Base-by-base conservation (phyloP, 2,113 vertebrate genomes). In the Arothron firmamentum region DNA sequence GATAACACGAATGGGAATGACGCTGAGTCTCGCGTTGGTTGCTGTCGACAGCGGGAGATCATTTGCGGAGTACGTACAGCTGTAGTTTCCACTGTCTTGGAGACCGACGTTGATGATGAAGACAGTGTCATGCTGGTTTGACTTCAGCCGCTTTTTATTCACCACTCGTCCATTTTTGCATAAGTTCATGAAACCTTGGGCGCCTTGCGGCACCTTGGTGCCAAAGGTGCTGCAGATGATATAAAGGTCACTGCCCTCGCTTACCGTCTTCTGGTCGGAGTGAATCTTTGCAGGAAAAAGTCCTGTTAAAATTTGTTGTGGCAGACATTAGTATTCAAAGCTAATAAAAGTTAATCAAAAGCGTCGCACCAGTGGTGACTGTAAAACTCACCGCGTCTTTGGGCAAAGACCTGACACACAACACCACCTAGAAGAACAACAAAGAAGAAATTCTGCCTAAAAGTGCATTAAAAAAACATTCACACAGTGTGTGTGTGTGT, bases 151-250 rank as follows among this genome's bases (percentile, higher is more conserved):
- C 5, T 21, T 4, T 50, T 2, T 5, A 0, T 8, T 0, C 0
- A 72, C 52, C 38, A 10, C 41, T 2, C 2, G 0, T 0, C 5
- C 60, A 8, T 78, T 19, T 3, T 66, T 70, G 11, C 63, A 80
- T 15, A 83, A 47, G 68, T 81, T 75, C n/a, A 88, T 0, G 67
- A 1, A 42, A 25, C 70, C 34, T 38, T 38, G 64, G 1, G 0
- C 0, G 5, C 1, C 4, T 16, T 16, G 13, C 8, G 0, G 0
- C 63, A 65, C 52, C 62, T 65, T 72, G 0, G 45, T 13, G 7
- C 79, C 77, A 67, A 54, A 64, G 14, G 77, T 78, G 58, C 62
- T 85, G 38, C 84, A 87, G 9, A 21, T 81, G n/a, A 82, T 0
- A 31, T 7, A 0, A 13, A 86, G 54, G 47, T 67, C 52, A 42